Evolutionary conservation across 1,140 invertebrate species (phyloP).

Genomic region (Microplitis mediator): DNA sequence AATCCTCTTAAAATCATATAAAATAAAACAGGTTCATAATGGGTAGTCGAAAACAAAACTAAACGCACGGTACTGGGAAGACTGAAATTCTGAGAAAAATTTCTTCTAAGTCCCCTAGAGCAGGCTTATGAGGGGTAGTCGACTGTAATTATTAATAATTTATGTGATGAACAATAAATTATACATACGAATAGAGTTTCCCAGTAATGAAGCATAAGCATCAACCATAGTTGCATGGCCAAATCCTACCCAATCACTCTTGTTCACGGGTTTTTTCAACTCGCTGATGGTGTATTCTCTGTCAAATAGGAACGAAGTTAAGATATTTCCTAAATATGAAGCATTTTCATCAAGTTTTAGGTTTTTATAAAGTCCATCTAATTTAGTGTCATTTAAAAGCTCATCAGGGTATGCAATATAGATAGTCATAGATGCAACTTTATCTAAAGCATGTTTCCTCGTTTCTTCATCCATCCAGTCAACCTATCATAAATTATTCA

Average conservation of each 20-base stretch:
- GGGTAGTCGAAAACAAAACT: too few species aligned
- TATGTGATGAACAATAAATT: not conserved
- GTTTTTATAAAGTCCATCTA: slow-evolving; percentile 78
- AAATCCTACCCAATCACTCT: slow-evolving; percentile 82
- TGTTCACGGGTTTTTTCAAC: slow-evolving; percentile 79
- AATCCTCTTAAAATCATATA: too few species aligned
- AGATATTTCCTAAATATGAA: slow-evolving; percentile 72
- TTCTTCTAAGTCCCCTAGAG: too few species aligned
- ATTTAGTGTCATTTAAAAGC: slow-evolving; percentile 74
- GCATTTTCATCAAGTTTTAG: slow-evolving; percentile 72
- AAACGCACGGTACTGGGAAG: too few species aligned
- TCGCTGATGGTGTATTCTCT: slow-evolving; percentile 79
- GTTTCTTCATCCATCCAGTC: too few species aligned
- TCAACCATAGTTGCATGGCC: slow-evolving; percentile 81
- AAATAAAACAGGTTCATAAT: too few species aligned
- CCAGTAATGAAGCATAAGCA: slow-evolving; percentile 81
- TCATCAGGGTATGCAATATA: slow-evolving; percentile 86
- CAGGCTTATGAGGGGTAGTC: too few species aligned
- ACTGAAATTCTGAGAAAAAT: too few species aligned
- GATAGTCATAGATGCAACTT: slow-evolving; percentile 74
- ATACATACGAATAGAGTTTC: slow-evolving; percentile 82
- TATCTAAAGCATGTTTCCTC: slow-evolving; percentile 74
- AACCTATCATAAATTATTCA: too few species aligned
- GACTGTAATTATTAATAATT: too few species aligned
- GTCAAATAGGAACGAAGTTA: slow-evolving; percentile 76